Evolutionary conservation across 1,140 invertebrate genomes (phyloP).

Genomic region (Polypedilum vanderplanki): DNA sequence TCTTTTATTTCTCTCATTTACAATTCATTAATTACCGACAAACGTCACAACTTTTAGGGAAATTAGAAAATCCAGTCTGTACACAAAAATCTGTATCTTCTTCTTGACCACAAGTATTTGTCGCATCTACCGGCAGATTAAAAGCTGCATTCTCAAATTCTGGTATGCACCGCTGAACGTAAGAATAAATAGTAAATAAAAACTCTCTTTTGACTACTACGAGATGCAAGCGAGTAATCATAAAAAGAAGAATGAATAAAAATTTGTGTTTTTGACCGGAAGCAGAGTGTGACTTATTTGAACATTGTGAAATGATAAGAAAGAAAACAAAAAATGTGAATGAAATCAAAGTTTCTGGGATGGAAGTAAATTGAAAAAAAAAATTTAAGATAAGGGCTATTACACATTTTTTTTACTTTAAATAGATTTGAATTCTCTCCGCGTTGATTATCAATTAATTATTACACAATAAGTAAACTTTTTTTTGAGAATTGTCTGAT

Average conservation of each 20-base stretch:
- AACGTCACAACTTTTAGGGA: constrained; percentile 47
- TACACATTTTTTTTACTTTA: constrained; percentile 2
- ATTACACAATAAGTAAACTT: not conserved
- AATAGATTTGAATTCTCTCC: not conserved
- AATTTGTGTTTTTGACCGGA: constrained; percentile 23
- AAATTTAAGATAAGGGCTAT: constrained; percentile 9
- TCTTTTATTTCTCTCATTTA: too few species aligned
- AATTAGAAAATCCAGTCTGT: constrained; percentile 63
- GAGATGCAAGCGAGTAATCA: constrained; percentile 38
- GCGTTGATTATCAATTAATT: not conserved
- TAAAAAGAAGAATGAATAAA: constrained; percentile 24
- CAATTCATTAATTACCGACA: constrained; percentile 38
- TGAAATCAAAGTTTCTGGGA: constrained; percentile 11
- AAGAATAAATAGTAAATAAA: not conserved
- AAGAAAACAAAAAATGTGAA: constrained; percentile 16
- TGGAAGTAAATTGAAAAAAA: not conserved
- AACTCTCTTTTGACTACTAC: too few species aligned
- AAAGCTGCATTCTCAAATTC: constrained; percentile 96
- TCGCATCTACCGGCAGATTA: constrained; percentile 76
- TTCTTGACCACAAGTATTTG: constrained; percentile 88
- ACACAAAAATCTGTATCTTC: constrained; percentile 76
- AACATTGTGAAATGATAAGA: constrained; percentile 28
- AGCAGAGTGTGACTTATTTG: not conserved
- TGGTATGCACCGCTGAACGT: constrained; percentile 80
- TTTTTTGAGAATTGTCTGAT: not conserved